Base-by-base conservation (phyloP, 2,888 invertebrate species). In the Chrysotoxum bicinctum region DNA sequence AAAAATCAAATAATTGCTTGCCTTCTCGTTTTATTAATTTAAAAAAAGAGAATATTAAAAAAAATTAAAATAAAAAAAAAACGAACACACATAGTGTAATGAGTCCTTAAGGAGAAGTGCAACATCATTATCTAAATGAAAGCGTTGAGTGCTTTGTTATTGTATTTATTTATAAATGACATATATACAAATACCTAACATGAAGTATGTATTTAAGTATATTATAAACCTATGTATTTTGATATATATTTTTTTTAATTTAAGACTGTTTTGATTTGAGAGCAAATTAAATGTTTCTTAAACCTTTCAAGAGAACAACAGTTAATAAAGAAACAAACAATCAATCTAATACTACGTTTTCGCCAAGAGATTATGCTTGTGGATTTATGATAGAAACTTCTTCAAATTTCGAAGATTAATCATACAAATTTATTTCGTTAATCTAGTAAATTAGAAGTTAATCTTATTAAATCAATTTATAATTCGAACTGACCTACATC, bases 91-190 rank as follows among this genome's bases (percentile, higher is more conserved):
- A 37, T 45, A 52, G 40, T 73, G 73, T 76, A 68, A 73, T 66
- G 68, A 56, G 54, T 62, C 60, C 16, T 43, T 69, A n/a, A 30
- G 26, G 62, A 75, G 64, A 66, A 69, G 73, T 48, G 64, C 64
- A 74, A 35, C 45, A 50, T 45, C 37, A 23, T n/a, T n/a, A n/a
- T 30, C 9, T 30, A 32, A n/a, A 58, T 69, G 50, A 62, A 68
- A 62, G 77, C 69, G 26, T 52, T 78, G 64, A 69, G 74, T 74
- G 45, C 64, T 78, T 72, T 69, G 64, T 56, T 21, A 69, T 50
- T 78, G 56, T 56, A 73, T 56, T 52, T 68, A 45, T 54, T 48
- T 70, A 16, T 72, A 60, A 30, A n/a, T 32, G 21, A 12, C 1
- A 9, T 10, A 19, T 10, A 19, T n/a, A 21, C 9, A 1, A 10